Percentiles rank a stretch among this genome's conserved stretches.
These are phyloP conservation scores for Hemichromis elongatus DNA, from an alignment of 2,113 vertebrate genomes.

Conservation along the genomic window DNA sequence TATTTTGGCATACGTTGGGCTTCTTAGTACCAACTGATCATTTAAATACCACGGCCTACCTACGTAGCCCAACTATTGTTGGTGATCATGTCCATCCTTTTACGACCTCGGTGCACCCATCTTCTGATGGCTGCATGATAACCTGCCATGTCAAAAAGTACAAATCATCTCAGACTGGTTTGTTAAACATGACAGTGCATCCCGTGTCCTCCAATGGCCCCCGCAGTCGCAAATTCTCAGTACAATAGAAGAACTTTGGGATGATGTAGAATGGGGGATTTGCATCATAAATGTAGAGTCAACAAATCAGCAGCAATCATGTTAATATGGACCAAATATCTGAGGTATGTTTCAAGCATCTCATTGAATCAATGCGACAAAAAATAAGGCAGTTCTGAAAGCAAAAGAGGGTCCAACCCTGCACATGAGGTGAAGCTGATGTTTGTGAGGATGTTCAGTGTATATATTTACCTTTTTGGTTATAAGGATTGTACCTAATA, in stretches of 20 bases:
- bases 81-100: fast-evolving
- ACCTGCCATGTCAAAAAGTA: not conserved
- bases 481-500: not conserved
- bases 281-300: not conserved
- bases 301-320: not conserved
- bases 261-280: fast-evolving
- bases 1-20: not conserved
- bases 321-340: not conserved
- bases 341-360: not conserved
- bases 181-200: not conserved
- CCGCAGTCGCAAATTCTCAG: not conserved
- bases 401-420: not conserved
- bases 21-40: not conserved
- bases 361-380: not conserved
- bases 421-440: not conserved
- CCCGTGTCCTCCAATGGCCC: not conserved
- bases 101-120: not conserved
- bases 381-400: not conserved
- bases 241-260: not conserved
- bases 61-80: not conserved
- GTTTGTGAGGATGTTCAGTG: too few relatives aligned
- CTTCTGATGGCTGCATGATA: not conserved
- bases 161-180: not conserved
- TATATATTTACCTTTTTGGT: not conserved
- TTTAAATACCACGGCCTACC: not conserved